These are phyloP conservation scores for Zootoca vivipara DNA, from an alignment of 2,113 vertebrate genomes.

Conservation along the genomic window DNA sequence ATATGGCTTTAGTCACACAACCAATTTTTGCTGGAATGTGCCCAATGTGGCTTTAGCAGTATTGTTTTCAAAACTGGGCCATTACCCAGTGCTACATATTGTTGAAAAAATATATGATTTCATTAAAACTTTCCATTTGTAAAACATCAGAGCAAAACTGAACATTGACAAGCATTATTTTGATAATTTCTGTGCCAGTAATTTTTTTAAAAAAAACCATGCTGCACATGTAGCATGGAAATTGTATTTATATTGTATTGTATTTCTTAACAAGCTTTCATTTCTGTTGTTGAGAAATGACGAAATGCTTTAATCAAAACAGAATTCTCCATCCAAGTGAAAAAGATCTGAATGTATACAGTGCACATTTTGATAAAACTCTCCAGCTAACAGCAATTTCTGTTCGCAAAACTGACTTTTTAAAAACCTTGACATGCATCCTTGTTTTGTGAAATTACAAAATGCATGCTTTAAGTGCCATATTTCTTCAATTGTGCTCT, in stretches of 20 bases:
- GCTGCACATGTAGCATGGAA: neutral
- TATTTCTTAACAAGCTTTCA: neutral
- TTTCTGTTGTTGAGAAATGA: conserved; percentile 6
- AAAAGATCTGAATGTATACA: neutral
- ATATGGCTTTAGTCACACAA: neutral
- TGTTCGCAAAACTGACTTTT: neutral
- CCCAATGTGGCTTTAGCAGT: neutral
- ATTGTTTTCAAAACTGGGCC: neutral
- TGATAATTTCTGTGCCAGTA: neutral
- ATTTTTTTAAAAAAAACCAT: neutral
- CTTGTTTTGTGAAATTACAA: neutral
- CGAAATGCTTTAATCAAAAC: neutral
- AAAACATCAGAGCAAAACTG: neutral
- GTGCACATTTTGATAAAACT: neutral
- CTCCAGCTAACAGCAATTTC: neutral
- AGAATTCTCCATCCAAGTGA: neutral
- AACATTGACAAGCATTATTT: neutral
- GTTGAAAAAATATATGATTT: neutral
- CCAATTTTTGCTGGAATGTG: neutral
- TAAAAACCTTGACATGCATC: neutral
- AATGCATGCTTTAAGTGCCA: neutral
- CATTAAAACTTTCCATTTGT: neutral
- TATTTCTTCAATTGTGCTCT: neutral
- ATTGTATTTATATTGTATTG: conserved; percentile 5
- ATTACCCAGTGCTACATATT: neutral